These are phyloP conservation scores for Lochmaea crataegi DNA, from an alignment of 2,888 invertebrate species.

Conservation along the genomic window DNA sequence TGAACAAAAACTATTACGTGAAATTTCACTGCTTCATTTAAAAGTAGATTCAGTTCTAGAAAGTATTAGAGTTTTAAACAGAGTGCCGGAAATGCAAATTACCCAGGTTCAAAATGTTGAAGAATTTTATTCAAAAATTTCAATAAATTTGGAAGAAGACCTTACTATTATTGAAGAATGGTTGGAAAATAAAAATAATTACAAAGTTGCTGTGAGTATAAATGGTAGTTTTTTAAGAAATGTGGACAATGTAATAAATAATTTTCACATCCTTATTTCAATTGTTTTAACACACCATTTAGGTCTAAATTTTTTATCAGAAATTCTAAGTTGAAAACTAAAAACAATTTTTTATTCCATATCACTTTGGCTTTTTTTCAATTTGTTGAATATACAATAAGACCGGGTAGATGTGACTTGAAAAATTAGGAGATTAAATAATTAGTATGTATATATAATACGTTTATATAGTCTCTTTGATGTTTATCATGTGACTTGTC, in stretches of 20 bases:
- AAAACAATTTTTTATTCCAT: constrained; percentile 1
- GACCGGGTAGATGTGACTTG: too few relatives aligned
- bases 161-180: not conserved
- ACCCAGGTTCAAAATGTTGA: not conserved
- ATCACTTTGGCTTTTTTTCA: not conserved
- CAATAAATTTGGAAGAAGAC: not conserved
- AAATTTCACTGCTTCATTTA: not conserved
- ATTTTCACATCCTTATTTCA: not conserved
- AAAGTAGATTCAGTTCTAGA: constrained; percentile 4
- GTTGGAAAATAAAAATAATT: constrained; percentile 4
- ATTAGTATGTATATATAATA: not conserved
- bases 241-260: not conserved
- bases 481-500: not conserved
- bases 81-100: constrained; percentile 1
- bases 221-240: not conserved
- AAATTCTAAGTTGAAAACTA: constrained; percentile 2
- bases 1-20: not conserved
- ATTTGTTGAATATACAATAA: constrained; percentile 1
- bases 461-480: not conserved
- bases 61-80: not conserved
- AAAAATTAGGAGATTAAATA: not conserved
- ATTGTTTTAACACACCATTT: constrained; percentile 4
- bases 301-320: not conserved
- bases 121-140: constrained; percentile 1
- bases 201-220: not conserved